Conservation (phyloP, 2,113 vertebrate genomes). For the Pelvicachromis taeniatus region DNA sequence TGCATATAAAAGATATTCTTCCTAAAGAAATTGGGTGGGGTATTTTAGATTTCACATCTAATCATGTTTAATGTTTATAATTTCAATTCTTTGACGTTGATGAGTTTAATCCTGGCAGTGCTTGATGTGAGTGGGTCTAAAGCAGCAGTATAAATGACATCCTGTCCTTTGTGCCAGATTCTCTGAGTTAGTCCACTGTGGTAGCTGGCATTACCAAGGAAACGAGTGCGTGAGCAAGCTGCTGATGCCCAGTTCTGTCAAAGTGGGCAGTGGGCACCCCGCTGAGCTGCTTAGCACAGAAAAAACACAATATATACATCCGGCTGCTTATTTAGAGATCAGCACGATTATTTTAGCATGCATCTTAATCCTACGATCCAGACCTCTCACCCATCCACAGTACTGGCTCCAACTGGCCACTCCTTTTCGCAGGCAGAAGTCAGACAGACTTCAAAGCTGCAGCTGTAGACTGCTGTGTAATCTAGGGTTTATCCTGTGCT, state of each 20-base stretch:
- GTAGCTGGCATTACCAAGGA: conserved; percentile 53
- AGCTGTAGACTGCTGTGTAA: background rate
- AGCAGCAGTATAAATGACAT: conserved; percentile 25
- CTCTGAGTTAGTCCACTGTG: conserved; percentile 30
- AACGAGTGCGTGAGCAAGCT: conserved; percentile 58
- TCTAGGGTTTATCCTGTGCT: background rate
- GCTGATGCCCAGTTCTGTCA: conserved; percentile 51
- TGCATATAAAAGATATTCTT: background rate
- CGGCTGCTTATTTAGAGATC: background rate
- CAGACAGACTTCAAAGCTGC: background rate
- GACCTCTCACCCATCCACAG: background rate
- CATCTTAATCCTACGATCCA: background rate
- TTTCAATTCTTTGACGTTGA: background rate
- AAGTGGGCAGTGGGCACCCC: conserved; percentile 24
- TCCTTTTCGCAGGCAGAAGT: background rate
- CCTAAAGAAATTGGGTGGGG: background rate
- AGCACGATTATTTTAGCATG: background rate
- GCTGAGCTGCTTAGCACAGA: background rate
- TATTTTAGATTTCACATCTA: background rate
- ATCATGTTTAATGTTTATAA: background rate
- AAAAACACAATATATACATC: background rate
- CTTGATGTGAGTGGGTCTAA: background rate
- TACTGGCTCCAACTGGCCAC: background rate
- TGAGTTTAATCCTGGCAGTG: background rate
- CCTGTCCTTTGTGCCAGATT: conserved; percentile 36